Percentiles rank a stretch among this genome's conserved stretches.
Conservation (phyloP, 2,888 invertebrate species). For the Philopedon plagiatum region DNA sequence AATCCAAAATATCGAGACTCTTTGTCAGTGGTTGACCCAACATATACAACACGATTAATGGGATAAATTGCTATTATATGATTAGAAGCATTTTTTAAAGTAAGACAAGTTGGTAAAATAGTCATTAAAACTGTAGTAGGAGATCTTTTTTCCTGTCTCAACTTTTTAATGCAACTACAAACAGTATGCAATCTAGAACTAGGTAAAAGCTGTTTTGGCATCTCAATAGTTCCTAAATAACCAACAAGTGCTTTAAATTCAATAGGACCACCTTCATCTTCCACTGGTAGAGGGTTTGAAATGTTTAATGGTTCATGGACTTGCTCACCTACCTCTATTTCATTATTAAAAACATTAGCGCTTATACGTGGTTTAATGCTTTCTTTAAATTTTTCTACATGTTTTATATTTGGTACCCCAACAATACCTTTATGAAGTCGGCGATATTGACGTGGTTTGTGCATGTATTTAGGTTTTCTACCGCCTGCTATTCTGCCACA, state of each 20-base stretch:
- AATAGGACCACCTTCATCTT: conserved; percentile 72
- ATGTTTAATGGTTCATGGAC: conserved; percentile 22
- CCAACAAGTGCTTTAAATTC: conserved; percentile 91
- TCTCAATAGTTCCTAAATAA: conserved; percentile 96
- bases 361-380: conserved; percentile 52
- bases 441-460: conserved; percentile 65
- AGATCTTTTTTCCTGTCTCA: conserved; percentile 90
- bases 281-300: conserved; percentile 57
- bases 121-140: conserved; percentile 89
- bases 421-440: conserved; percentile 55
- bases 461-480: conserved; percentile 76
- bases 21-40: conserved; percentile 91
- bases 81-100: conserved; percentile 84
- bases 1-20: conserved; percentile 94
- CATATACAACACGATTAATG: conserved; percentile 87
- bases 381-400: conserved; percentile 51
- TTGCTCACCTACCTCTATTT: conserved; percentile 46
- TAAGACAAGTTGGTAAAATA: conserved; percentile 84
- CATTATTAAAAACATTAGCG: conserved; percentile 50
- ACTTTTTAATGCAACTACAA: conserved; percentile 88
- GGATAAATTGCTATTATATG: conserved; percentile 89
- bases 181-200: conserved; percentile 84
- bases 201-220: conserved; percentile 86
- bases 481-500: conserved; percentile 70
- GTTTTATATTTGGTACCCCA: conserved; percentile 53